These are phyloP conservation scores for Lerista edwardsae DNA, from an alignment of 2,797 vertebrate species.

Conservation along the genomic window DNA sequence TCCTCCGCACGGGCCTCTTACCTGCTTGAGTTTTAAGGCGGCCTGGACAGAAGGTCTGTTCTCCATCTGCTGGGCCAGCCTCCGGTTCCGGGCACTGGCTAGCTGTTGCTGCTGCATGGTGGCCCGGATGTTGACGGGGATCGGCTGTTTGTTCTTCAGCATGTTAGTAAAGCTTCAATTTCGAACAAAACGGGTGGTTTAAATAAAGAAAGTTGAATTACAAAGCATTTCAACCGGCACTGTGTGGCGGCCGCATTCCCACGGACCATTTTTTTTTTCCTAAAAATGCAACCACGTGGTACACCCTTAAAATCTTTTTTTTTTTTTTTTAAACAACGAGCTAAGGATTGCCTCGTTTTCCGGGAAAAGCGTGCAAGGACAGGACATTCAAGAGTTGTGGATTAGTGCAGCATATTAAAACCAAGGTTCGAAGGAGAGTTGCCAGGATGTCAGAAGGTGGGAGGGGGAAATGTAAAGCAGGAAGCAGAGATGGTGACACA, in stretches of 20 bases:
- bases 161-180: slow-evolving; percentile 99
- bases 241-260: slow-evolving; percentile 80
- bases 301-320: slow-evolving; percentile 58
- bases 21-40: slow-evolving; percentile 96
- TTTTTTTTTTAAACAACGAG: slow-evolving; percentile 44
- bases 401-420: slow-evolving; percentile 64
- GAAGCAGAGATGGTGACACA: slow-evolving; percentile 45
- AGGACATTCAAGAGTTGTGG: slow-evolving; percentile 70
- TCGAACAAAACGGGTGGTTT: slow-evolving; percentile 86
- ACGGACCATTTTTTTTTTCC: slow-evolving; percentile 59
- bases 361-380: slow-evolving; percentile 70
- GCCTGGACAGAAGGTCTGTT: slow-evolving; percentile 97
- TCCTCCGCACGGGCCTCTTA: slow-evolving; percentile 70
- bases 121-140: slow-evolving; percentile 94
- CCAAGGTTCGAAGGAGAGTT: slow-evolving; percentile 55
- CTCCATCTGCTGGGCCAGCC: slow-evolving; percentile 99
- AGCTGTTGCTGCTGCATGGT: slow-evolving; percentile 97
- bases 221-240: slow-evolving; percentile 78
- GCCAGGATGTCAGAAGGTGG: slow-evolving; percentile 63
- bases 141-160: slow-evolving; percentile 99
- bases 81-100: slow-evolving; percentile 96
- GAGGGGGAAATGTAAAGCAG: background rate
- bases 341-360: slow-evolving; percentile 68
- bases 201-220: slow-evolving; percentile 77
- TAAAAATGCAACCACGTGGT: slow-evolving; percentile 67